phyloP scores from a whole-genome alignment of 2,888 invertebrate genomes.

The Hyppa rectilinea region DNA sequence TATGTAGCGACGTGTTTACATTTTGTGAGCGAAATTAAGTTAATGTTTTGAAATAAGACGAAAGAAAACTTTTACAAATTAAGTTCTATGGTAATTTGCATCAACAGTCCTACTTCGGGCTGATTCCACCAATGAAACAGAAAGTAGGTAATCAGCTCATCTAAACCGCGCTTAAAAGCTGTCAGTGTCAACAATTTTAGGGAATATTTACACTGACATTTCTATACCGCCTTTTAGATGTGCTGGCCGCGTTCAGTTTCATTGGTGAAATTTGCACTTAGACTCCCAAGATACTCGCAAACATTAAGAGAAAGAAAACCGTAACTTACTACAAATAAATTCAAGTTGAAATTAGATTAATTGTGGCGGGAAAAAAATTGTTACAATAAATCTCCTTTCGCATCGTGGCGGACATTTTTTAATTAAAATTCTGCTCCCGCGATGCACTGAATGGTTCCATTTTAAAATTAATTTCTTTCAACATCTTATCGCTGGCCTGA shows the following conservation, averaged over 20 bases:
- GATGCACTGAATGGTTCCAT: conserved; percentile 70
- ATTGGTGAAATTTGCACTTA: too few species aligned
- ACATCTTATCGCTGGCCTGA: conserved; percentile 61
- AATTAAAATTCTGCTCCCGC: conserved; percentile 74
- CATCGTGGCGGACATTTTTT: conserved; percentile 69
- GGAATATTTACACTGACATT: too few species aligned
- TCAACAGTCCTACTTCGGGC: too few species aligned
- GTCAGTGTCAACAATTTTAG: too few species aligned
- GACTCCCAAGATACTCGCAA: not conserved
- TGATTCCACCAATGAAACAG: too few species aligned
- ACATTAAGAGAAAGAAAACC: conserved; percentile 23
- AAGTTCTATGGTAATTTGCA: not conserved
- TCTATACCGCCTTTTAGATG: too few species aligned
- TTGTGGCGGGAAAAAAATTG: conserved; percentile 52
- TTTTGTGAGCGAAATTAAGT: conserved; percentile 2
- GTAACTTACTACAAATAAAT: conserved; percentile 43
- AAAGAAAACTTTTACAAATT: not conserved
- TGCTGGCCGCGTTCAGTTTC: too few species aligned
- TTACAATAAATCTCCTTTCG: conserved; percentile 65
- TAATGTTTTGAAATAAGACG: not conserved
- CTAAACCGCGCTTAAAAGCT: too few species aligned
- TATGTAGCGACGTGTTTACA: not conserved
- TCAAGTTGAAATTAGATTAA: conserved; percentile 50
- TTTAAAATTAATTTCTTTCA: conserved; percentile 70
- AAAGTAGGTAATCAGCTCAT: too few species aligned